Evolutionary conservation across 2,797 vertebrate species (phyloP), one percentile per base, ranked within the genome.

Genomic region (Poecilia gillii): DNA sequence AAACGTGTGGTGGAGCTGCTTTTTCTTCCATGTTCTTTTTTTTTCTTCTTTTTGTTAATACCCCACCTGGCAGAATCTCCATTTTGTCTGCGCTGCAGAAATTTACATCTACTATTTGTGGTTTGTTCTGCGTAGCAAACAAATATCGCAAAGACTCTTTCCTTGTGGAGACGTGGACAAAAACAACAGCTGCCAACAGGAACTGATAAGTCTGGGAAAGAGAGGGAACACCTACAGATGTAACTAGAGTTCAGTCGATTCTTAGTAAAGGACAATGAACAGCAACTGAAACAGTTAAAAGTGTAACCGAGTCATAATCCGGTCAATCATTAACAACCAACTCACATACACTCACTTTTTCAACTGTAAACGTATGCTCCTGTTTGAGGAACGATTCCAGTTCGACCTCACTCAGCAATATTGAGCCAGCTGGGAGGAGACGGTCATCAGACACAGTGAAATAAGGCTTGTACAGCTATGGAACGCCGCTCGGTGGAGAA

Each of bases 201-300:
- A 85, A 70, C 77, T 78, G 87, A 89, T 90, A 85, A 89, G 76
- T 49, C 25, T 49, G 20, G 31, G 25, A 2, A 81, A 18, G 73
- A 88, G 82, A 74, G 49, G 59, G 1, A 39, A 53, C 12, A 53
- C 74, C 25, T 57, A 31, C 23, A 0, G 66, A 79, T 20, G 39
- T 74, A 74, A 66, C 45, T 16, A 0, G 53, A 78, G 75, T 75
- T 46, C 39, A 76, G 43, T 51, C 9, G 8, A 57, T 64, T 79
- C 77, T 12, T 3, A 36, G 72, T 46, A 43, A 74, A 36, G 2
- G 23, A 18, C 11, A 20, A 59, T 16, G 23, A 25, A n/a, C 28
- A 28, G 66, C 59, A 59, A 76, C 64, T 33, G 43, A 1, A 77
- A 45, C 75, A 0, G 31, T 75, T 46, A 33, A 57, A 53, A 75